A percentile compares a stretch with the other conserved stretches of the same genome.
Conservation (phyloP, 1,140 invertebrate genomes). For the Mesaphorura yosii region DNA sequence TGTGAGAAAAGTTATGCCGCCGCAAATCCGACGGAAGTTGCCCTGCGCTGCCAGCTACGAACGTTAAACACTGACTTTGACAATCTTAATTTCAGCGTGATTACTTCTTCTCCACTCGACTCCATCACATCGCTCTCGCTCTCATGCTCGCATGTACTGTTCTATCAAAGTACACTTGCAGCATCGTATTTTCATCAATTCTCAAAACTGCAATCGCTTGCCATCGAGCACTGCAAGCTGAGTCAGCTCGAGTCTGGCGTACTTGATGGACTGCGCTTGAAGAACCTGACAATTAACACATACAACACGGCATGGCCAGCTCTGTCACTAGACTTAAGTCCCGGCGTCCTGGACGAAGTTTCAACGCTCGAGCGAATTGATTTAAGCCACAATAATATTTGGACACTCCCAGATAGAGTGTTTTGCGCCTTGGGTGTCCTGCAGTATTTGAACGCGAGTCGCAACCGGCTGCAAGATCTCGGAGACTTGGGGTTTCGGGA, state of each 20-base stretch:
- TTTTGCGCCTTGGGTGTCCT: constrained; percentile 69
- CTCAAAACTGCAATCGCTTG: constrained; percentile 63
- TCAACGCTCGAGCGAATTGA: constrained; percentile 63
- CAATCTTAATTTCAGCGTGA: constrained; percentile 66
- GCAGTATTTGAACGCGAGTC: constrained; percentile 61
- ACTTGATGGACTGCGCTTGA: constrained; percentile 60
- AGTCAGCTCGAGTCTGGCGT: constrained; percentile 68
- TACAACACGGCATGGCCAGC: constrained; percentile 80
- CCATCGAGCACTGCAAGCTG: constrained; percentile 81
- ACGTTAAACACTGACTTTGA: constrained; percentile 80
- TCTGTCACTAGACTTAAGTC: constrained; percentile 64
- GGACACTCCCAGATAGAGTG: constrained; percentile 68
- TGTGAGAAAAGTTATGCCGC: no score
- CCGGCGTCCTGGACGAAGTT: constrained; percentile 60
- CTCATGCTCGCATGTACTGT: constrained; percentile 69
- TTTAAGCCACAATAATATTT: constrained; percentile 74
- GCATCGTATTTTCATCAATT: constrained; percentile 71
- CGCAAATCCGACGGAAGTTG: no score
- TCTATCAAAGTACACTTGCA: constrained; percentile 73
- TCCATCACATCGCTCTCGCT: constrained; percentile 60
- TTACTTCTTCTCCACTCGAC: constrained; percentile 57
- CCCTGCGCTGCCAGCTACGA: constrained; percentile 61
- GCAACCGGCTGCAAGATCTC: constrained; percentile 69
- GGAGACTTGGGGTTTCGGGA: constrained; percentile 62
- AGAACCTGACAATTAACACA: constrained; percentile 70